Percentiles rank a stretch among this genome's conserved stretches.
Conservation (phyloP, 2,113 vertebrate genomes). For the Hemichromis elongatus region DNA sequence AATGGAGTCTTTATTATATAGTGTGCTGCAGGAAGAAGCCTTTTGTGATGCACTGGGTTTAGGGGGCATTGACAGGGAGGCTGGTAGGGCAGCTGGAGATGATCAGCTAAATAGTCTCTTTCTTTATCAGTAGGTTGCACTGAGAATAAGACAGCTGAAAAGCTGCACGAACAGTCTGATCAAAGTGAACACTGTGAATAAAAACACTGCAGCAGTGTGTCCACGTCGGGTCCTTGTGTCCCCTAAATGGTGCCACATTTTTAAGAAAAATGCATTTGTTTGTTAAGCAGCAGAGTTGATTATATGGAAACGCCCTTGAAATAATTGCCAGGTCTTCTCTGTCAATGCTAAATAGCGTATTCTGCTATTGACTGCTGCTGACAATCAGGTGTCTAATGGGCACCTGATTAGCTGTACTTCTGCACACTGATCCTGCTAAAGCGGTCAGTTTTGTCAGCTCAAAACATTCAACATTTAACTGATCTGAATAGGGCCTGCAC, state of each 20-base stretch:
- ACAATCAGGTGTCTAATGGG: neutral
- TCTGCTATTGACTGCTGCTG: neutral
- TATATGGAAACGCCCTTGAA: neutral
- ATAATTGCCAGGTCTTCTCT: neutral
- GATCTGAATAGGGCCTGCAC: neutral
- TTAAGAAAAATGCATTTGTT: neutral
- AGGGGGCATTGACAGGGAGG: neutral
- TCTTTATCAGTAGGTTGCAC: neutral
- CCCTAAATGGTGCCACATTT: neutral
- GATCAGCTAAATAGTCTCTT: neutral
- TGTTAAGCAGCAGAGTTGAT: neutral
- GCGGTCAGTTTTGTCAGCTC: neutral
- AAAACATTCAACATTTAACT: neutral
- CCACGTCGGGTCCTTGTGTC: neutral
- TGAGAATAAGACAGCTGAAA: neutral
- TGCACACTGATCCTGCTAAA: neutral
- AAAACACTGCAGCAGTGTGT: neutral
- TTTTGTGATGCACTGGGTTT: neutral
- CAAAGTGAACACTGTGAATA: neutral
- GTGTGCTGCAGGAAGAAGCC: neutral
- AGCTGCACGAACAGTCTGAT: neutral
- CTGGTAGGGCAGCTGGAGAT: neutral
- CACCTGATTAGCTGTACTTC: neutral
- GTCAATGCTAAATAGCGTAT: neutral
- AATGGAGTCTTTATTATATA: neutral